These are phyloP conservation scores for Adoxophyes honmai DNA, from an alignment of 1,140 invertebrate genomes.

Conservation along the genomic window DNA sequence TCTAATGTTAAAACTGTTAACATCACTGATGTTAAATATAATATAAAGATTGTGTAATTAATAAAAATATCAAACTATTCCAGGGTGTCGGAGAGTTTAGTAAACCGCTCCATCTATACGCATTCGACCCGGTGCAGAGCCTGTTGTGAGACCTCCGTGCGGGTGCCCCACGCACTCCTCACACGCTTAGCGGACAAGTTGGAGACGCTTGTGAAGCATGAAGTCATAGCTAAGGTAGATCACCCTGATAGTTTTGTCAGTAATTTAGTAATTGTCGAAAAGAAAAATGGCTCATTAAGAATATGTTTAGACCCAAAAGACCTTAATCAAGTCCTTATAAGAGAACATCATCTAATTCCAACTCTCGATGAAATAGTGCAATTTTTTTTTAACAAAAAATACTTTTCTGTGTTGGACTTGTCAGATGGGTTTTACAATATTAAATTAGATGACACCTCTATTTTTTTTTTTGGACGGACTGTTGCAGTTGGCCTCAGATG, in stretches of 20 bases:
- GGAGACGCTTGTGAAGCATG: conserved; percentile 21
- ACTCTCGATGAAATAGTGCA: conserved; percentile 24
- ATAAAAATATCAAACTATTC: conserved; percentile 19
- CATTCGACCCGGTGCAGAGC: conserved; percentile 16
- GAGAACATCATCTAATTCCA: conserved; percentile 32
- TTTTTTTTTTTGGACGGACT: too few species aligned
- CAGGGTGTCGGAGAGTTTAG: conserved; percentile 21
- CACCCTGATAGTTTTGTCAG: conserved; percentile 31
- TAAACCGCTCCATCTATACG: conserved; percentile 13
- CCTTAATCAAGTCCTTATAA: conserved; percentile 29
- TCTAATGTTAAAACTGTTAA: not conserved
- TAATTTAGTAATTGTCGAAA: conserved; percentile 34
- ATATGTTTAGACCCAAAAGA: conserved; percentile 36
- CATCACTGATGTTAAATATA: not conserved
- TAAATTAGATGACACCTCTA: conserved; percentile 22
- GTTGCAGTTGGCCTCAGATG: too few species aligned
- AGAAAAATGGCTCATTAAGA: conserved; percentile 26
- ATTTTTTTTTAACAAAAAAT: conserved; percentile 24
- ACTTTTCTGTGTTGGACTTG: conserved; percentile 31
- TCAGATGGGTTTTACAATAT: conserved; percentile 36
- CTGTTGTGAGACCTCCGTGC: conserved; percentile 26
- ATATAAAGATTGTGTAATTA: conserved; percentile 18
- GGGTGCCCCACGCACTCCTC: conserved; percentile 25
- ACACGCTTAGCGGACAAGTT: conserved; percentile 24
- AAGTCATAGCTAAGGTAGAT: conserved; percentile 31